A percentile compares a stretch with the other conserved stretches of the same genome.
These are phyloP conservation scores for Microctonus aethiopoides DNA, from an alignment of 2,888 invertebrate genomes.

Conservation along the genomic window DNA sequence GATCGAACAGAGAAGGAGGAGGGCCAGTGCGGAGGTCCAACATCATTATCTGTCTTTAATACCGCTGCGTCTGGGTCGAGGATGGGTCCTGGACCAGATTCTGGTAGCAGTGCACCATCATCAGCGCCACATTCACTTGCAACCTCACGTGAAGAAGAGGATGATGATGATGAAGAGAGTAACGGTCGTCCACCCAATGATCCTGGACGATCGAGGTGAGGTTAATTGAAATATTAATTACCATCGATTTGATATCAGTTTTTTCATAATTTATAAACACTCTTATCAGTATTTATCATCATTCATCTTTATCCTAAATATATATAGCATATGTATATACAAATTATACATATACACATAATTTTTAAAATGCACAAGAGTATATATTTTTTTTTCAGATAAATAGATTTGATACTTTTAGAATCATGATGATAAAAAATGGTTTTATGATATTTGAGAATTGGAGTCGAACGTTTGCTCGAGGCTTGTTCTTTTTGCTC, in stretches of 20 bases:
- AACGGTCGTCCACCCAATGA: constrained; percentile 59
- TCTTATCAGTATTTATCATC: constrained; percentile 55
- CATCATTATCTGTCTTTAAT: constrained; percentile 53
- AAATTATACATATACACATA: background rate
- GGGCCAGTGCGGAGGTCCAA: constrained; percentile 60
- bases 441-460: background rate
- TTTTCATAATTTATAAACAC: background rate
- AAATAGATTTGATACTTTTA: background rate
- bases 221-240: no score
- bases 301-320: background rate
- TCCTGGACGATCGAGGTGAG: constrained; percentile 62
- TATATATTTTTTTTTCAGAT: background rate
- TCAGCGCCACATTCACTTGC: constrained; percentile 71
- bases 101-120: constrained; percentile 64
- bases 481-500: background rate
- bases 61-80: constrained; percentile 62
- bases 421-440: background rate
- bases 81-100: constrained; percentile 65
- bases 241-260: no score
- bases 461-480: constrained; percentile 7
- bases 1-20: constrained; percentile 66
- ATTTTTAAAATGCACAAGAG: background rate
- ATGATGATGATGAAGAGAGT: constrained; percentile 71
- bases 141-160: constrained; percentile 76
- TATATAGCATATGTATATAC: background rate